A percentile compares a stretch with the other conserved stretches of the same genome.
phyloP scores from a whole-genome alignment of 2,888 invertebrate genomes.

The Cephus rjabovi region DNA sequence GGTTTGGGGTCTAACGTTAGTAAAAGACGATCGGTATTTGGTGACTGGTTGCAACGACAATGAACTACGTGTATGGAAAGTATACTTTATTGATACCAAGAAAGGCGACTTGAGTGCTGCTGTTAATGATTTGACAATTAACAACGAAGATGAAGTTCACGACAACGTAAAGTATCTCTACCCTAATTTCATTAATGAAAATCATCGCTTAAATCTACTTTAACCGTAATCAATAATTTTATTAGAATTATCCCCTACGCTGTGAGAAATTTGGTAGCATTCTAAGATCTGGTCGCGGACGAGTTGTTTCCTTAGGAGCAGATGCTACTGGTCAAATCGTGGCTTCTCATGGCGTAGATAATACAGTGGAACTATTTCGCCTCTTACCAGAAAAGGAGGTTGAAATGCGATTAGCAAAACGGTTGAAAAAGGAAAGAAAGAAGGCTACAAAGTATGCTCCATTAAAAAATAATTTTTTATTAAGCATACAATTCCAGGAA shows the following conservation, averaged over 20 bases:
- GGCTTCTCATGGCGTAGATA: slow-evolving; percentile 86
- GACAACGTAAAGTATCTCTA: slow-evolving; percentile 66
- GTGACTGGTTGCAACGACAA: slow-evolving; percentile 90
- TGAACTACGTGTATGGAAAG: slow-evolving; percentile 86
- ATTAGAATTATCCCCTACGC: slow-evolving; percentile 74
- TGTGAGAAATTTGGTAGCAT: slow-evolving; percentile 85
- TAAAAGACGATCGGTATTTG: slow-evolving; percentile 83
- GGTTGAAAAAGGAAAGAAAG: slow-evolving; percentile 80
- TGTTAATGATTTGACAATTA: slow-evolving; percentile 69
- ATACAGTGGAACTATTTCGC: slow-evolving; percentile 83
- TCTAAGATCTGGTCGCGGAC: slow-evolving; percentile 81
- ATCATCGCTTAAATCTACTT: background rate
- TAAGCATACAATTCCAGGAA: background rate
- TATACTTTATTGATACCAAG: slow-evolving; percentile 71
- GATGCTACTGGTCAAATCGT: slow-evolving; percentile 81
- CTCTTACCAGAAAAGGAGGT: slow-evolving; percentile 84
- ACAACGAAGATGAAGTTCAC: slow-evolving; percentile 69
- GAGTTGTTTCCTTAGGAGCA: slow-evolving; percentile 80
- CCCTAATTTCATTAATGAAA: background rate
- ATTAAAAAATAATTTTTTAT: background rate
- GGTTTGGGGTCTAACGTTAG: slow-evolving; percentile 87
- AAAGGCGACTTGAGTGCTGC: slow-evolving; percentile 63
- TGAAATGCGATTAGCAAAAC: slow-evolving; percentile 77
- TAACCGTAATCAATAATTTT: background rate
- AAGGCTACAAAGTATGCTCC: slow-evolving; percentile 61